Evolutionary conservation across 1,140 invertebrate species (phyloP).

Genomic region (Wasmannia auropunctata): DNA sequence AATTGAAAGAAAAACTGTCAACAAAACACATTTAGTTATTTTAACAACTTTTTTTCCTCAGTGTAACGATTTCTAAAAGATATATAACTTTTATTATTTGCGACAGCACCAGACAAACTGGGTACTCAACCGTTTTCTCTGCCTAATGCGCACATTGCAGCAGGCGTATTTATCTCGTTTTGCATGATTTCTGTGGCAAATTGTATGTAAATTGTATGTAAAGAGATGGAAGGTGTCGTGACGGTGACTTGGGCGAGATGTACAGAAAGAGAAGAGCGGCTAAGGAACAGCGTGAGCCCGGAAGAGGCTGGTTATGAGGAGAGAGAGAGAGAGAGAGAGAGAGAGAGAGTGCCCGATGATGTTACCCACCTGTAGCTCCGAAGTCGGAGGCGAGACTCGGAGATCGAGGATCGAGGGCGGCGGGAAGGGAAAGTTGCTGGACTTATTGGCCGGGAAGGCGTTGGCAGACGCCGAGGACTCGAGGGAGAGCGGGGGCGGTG

Average conservation of each 20-base stretch:
- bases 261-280: conserved; percentile 30
- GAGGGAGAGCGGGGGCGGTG: conserved; percentile 81
- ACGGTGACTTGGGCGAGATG: conserved; percentile 46
- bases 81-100: background rate
- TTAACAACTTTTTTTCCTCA: no score
- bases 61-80: background rate
- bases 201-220: background rate
- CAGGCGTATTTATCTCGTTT: background rate
- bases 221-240: background rate
- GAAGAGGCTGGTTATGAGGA: conserved; percentile 32
- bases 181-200: conserved; percentile 41
- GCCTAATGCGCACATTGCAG: conserved; percentile 30
- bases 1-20: no score
- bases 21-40: no score
- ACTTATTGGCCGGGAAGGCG: conserved; percentile 67
- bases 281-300: conserved; percentile 30
- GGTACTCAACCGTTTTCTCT: conserved; percentile 4
- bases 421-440: conserved; percentile 80
- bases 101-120: background rate
- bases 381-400: conserved; percentile 81
- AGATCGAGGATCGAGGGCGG: conserved; percentile 83
- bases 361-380: conserved; percentile 83
- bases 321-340: conserved; percentile 32
- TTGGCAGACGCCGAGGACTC: conserved; percentile 79
- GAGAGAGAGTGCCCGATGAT: conserved; percentile 48